Evolutionary conservation across 1,140 invertebrate genomes (phyloP).

Genomic region (Mesaphorura yosii): DNA sequence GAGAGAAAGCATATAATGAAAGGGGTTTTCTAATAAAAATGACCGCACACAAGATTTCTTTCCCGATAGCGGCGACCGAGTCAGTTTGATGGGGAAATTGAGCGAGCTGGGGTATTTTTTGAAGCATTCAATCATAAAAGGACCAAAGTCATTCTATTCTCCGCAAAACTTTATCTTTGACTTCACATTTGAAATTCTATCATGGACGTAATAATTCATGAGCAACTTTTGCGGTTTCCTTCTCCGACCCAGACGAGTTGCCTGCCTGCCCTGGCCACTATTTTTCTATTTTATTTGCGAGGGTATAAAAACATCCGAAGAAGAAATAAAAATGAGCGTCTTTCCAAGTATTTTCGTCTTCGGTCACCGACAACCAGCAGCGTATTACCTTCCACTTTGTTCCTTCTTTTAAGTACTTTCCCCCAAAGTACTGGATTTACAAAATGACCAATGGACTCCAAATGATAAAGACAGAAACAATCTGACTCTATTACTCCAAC

Average conservation of each 20-base stretch:
- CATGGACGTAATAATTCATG: slow-evolving; percentile 31
- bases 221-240: slow-evolving; percentile 19
- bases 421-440: slow-evolving; percentile 14
- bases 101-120: slow-evolving; percentile 23
- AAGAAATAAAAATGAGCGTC: background rate
- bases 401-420: background rate
- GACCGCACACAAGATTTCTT: slow-evolving; percentile 24
- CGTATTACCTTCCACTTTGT: background rate
- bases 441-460: slow-evolving; percentile 24
- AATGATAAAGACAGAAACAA: slow-evolving; percentile 13
- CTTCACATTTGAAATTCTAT: slow-evolving; percentile 32
- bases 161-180: slow-evolving; percentile 25
- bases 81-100: slow-evolving; percentile 23
- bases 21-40: slow-evolving; percentile 31
- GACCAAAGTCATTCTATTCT: slow-evolving; percentile 18
- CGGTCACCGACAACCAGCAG: background rate
- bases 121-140: slow-evolving; percentile 31
- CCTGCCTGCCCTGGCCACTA: background rate
- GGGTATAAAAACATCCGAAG: background rate
- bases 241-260: background rate
- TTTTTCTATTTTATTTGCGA: background rate
- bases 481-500: too few relatives aligned
- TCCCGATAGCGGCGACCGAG: background rate
- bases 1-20: slow-evolving; percentile 26
- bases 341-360: background rate